Base-by-base conservation (phyloP, 2,888 invertebrate species). In the Thelaira solivaga region DNA sequence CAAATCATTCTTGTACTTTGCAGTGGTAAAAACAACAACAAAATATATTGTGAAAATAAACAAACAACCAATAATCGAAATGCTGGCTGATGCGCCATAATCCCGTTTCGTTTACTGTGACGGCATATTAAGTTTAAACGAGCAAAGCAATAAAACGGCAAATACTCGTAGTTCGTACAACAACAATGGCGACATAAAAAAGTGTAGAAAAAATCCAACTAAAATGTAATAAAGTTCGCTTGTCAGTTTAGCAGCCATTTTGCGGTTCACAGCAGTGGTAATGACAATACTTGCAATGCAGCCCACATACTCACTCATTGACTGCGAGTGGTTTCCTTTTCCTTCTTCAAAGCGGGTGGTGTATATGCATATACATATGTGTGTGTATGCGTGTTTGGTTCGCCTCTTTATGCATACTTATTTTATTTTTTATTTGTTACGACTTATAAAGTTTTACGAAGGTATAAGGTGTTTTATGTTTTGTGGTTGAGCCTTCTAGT, bases 191-290 rank as follows among this genome's bases (percentile, higher is more conserved):
- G 53, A 43, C 71, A 53, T 34, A n/a, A 51, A 29, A 20, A 55
- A 7, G 11, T 22, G 45, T 16, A 16, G 20, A 43, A 22, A 69
- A 26, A 61, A 53, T n/a, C n/a, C 29, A 76, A 72, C 2, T 61
- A 34, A 74, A 69, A 78, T 69, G 82, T 73, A 82, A 87, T 85
- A 87, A 87, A 85, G 84, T 85, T 85, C 86, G 87, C 83, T 86
- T 86, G 87, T 86, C 86, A 86, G 87, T 86, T 86, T 86, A 86
- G 86, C 86, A 86, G 86, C 87, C 87, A 86, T 86, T 86, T 86
- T 86, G 87, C 87, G 87, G 87, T 85, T 84, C 82, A 78, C 80
- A 76, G 68, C 41, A 43, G 67, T 74, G 75, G 72, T 83, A 81
- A 68, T 80, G 80, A 76, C 75, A 75, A 57, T 73, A 31, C 53